phyloP scores from a whole-genome alignment of 2,888 invertebrate genomes.

The Lasioglossum oenotherae region DNA sequence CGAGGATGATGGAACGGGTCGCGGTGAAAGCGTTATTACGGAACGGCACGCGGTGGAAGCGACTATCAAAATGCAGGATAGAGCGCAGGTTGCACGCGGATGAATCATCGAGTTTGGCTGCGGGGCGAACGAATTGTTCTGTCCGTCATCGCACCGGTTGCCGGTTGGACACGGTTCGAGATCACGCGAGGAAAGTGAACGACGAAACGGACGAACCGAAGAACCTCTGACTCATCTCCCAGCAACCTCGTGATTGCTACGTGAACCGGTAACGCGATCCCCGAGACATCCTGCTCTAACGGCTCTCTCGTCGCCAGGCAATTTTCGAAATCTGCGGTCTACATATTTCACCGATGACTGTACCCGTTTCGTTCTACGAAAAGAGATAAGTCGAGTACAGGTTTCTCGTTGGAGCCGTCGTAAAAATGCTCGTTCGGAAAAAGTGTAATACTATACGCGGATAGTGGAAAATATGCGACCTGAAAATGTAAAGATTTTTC shows the following conservation, averaged over 20 bases:
- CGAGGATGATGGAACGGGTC: conserved; percentile 53
- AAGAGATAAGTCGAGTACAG: too few relatives aligned
- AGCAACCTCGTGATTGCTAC: background rate
- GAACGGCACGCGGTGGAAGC: conserved; percentile 32
- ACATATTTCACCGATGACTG: background rate
- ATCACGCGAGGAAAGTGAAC: conserved; percentile 21
- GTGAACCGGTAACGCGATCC: conserved; percentile 13
- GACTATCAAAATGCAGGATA: conserved; percentile 37
- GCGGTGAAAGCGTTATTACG: conserved; percentile 72
- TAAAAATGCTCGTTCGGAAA: too few relatives aligned
- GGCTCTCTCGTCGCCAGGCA: background rate
- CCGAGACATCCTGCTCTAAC: background rate
- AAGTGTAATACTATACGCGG: too few relatives aligned
- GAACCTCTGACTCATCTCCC: conserved; percentile 35
- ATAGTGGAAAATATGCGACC: too few relatives aligned
- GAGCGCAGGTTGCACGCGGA: conserved; percentile 36
- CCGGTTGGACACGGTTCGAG: background rate
- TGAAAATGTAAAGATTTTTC: too few relatives aligned
- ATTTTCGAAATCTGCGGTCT: background rate
- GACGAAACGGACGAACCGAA: conserved; percentile 4
- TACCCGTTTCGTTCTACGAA: background rate
- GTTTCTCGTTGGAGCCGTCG: background rate
- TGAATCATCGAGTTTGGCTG: conserved; percentile 42
- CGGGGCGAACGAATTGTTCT: conserved; percentile 36
- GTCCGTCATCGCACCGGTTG: conserved; percentile 33